phyloP scores from a whole-genome alignment of 2,113 vertebrate species.

The Micronycteris hirsuta region DNA sequence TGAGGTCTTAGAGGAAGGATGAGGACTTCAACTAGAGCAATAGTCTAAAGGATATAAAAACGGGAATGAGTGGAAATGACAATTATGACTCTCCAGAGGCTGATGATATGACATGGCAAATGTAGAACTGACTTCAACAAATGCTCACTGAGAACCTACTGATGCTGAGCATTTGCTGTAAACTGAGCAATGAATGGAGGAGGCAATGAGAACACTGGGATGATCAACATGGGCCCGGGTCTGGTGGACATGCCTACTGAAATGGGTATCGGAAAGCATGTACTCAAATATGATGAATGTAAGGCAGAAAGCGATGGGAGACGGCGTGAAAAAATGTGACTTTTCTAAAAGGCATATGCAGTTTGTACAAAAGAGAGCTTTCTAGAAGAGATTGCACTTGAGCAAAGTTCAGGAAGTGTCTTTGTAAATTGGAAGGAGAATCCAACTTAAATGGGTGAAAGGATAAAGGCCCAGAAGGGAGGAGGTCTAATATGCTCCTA shows the following conservation, averaged over 20 bases:
- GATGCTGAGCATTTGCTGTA: conserved; percentile 21
- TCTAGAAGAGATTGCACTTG: background rate
- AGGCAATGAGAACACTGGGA: background rate
- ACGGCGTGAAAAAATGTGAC: background rate
- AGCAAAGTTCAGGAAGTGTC: background rate
- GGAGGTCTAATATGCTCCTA: background rate
- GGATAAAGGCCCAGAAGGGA: conserved; percentile 6
- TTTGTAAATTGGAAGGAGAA: background rate
- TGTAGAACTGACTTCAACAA: background rate
- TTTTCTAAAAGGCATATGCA: background rate
- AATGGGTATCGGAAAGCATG: background rate
- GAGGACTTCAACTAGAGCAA: too few species aligned
- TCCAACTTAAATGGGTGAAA: background rate
- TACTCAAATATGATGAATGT: background rate
- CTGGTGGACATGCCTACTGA: background rate
- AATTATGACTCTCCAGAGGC: background rate
- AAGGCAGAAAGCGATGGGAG: background rate
- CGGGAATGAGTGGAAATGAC: conserved; percentile 8
- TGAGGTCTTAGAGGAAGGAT: background rate
- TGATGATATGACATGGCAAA: background rate
- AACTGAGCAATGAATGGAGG: conserved; percentile 3
- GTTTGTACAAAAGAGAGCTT: background rate
- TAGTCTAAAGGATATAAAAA: too few species aligned
- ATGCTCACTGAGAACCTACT: conserved; percentile 43
- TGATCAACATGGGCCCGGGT: background rate